Conservation (phyloP, 2,888 invertebrate species). For the Nomada ruficornis region DNA sequence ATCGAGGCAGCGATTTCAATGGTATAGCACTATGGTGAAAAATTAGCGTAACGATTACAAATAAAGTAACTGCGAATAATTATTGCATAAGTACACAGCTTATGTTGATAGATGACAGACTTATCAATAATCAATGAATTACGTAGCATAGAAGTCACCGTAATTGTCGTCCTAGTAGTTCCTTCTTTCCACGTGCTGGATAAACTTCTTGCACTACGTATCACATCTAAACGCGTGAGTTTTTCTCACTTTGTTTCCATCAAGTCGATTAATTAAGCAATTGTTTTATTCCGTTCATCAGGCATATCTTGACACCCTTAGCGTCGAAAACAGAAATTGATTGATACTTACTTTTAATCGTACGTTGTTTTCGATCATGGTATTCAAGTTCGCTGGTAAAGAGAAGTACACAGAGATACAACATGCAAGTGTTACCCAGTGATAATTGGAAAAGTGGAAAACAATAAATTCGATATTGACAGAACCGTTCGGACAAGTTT, state of each 20-base stretch:
- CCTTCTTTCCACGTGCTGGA: neutral
- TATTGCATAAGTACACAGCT: constrained; percentile 11
- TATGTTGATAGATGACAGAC: constrained; percentile 13
- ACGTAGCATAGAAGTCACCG: neutral
- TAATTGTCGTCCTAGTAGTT: constrained; percentile 10
- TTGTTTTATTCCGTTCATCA: neutral
- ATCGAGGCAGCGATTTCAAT: no score
- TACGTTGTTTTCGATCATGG: no score
- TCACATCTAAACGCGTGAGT: constrained; percentile 14
- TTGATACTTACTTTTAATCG: neutral
- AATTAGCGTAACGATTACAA: neutral
- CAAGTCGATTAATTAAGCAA: neutral
- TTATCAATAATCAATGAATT: neutral
- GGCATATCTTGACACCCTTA: neutral
- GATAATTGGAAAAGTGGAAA: no score
- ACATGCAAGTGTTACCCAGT: no score
- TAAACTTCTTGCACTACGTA: neutral
- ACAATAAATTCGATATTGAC: no score
- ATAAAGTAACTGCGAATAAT: neutral
- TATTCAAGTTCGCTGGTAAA: no score
- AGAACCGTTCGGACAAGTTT: neutral
- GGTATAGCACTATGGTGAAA: neutral
- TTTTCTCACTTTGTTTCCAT: constrained; percentile 1
- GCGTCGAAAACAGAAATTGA: neutral
- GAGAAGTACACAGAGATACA: no score